A percentile compares a stretch with the other conserved stretches of the same genome.
Conservation (phyloP, 1,140 invertebrate genomes). For the Musca vetustissima region DNA sequence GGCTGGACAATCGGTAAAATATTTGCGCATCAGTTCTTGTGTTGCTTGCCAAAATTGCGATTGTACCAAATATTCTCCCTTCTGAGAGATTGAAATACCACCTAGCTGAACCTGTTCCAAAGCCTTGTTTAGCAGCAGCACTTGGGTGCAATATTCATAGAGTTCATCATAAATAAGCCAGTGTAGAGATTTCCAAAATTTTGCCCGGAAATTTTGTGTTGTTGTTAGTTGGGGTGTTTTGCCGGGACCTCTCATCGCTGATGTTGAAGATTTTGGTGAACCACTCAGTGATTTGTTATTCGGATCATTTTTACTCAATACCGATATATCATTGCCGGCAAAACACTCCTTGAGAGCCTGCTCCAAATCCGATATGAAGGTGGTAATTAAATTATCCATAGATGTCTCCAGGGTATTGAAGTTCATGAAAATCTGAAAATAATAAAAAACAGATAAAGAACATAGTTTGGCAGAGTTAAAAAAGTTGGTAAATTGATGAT, state of each 20-base stretch:
- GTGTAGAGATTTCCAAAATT: conserved; percentile 79
- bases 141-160: conserved; percentile 69
- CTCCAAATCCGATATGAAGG: conserved; percentile 49
- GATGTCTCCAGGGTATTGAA: conserved; percentile 51
- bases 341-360: conserved; percentile 54
- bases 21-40: conserved; percentile 43
- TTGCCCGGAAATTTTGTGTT: conserved; percentile 70
- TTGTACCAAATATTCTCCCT: conserved; percentile 42
- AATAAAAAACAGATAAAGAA: too few species aligned
- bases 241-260: conserved; percentile 62
- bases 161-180: conserved; percentile 73
- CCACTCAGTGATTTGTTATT: conserved; percentile 28
- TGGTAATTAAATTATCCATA: conserved; percentile 47
- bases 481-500: too few species aligned
- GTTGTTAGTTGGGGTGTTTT: conserved; percentile 66
- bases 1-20: conserved; percentile 42
- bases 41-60: conserved; percentile 46
- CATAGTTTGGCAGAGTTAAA: too few species aligned
- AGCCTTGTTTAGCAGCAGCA: conserved; percentile 55
- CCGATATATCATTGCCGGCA: conserved; percentile 51
- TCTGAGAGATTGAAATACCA: conserved; percentile 34
- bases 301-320: conserved; percentile 38
- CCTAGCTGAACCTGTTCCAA: conserved; percentile 50
- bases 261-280: conserved; percentile 31
- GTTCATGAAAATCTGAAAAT: conserved; percentile 50